Evolutionary conservation across 2,888 invertebrate species (phyloP), one percentile per base, ranked within the genome.

Genomic region (Hirtodrosophila duncani): DNA sequence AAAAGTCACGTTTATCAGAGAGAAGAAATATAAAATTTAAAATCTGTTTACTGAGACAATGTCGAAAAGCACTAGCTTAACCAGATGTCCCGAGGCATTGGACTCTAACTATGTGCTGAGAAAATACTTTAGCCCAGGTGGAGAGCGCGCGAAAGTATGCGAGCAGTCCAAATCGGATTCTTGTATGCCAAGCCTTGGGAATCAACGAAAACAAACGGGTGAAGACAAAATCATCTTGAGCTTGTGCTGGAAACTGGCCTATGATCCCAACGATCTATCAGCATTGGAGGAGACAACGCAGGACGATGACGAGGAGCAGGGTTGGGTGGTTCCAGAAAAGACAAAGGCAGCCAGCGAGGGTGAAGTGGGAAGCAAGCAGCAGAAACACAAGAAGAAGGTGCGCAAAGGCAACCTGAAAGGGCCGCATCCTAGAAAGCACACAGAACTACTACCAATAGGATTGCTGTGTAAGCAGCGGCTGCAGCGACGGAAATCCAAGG

Each of bases 241-340:
- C 27, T 11, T 3, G 26, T 20, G 13, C 18, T 52, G 52, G 52
- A 13, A 34, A 9, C 8, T 55, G 43, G 52, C 52, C 29, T 29
- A 11, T 1, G 23, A 34, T 34, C 23, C 43, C 9, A 3, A 11
- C 2, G 7, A 11, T 3, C 18, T 9, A 2, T 0, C 33, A n/a
- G n/a, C n/a, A n/a, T n/a, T n/a, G 6, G 8, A 31, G 8, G 18
- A 26, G 7, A n/a, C 3, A 11, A 2, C 17, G 1, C 3, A 10
- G 10, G 10, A n/a, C 18, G 38, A 50, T 21, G 8, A n/a, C 2
- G 1, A 16, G 3, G 37, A 30, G 13, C 36, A 24, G 10, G 18
- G 18, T 6, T 49, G 33, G 17, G n/a, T n/a, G n/a, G n/a, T n/a
- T n/a, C n/a, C n/a, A n/a, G 30, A 10, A 9, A 42, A 23, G 31